These are phyloP conservation scores for Andrena hattorfiana DNA, from an alignment of 2,888 invertebrate genomes.

Conservation along the genomic window DNA sequence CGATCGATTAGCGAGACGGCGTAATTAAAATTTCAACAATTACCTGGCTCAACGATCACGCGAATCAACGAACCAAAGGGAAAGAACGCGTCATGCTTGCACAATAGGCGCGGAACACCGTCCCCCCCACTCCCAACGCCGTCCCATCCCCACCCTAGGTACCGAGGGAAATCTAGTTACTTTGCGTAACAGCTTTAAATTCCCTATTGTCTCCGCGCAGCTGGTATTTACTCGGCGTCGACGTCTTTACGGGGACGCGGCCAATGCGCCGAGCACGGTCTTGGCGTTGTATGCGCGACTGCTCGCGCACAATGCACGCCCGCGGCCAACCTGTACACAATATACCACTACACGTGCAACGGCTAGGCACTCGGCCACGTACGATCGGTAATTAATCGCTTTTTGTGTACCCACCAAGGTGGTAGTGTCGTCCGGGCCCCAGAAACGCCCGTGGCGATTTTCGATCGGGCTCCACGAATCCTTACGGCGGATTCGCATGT, in stretches of 20 bases:
- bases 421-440: slow-evolving; percentile 3
- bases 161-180: slow-evolving; percentile 30
- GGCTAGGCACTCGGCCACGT: slow-evolving; percentile 6
- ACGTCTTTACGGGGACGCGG: slow-evolving; percentile 37
- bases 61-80: too few relatives aligned
- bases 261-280: slow-evolving; percentile 26
- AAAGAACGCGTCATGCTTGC: slow-evolving; percentile 5
- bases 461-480: slow-evolving; percentile 1
- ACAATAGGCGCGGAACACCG: slow-evolving; percentile 1
- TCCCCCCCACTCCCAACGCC: neutral
- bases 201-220: slow-evolving; percentile 38
- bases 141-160: too few relatives aligned
- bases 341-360: slow-evolving; percentile 31
- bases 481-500: neutral
- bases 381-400: slow-evolving; percentile 48
- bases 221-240: slow-evolving; percentile 43
- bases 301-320: slow-evolving; percentile 47
- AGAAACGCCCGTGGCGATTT: slow-evolving; percentile 25
- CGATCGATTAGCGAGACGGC: too few relatives aligned
- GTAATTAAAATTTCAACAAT: slow-evolving; percentile 16
- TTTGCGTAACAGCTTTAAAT: slow-evolving; percentile 45
- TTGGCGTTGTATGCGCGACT: slow-evolving; percentile 44
- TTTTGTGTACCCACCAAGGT: slow-evolving; percentile 41
- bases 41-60: neutral
- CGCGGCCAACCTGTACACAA: slow-evolving; percentile 37